phyloP scores from a whole-genome alignment of 1,140 invertebrate species.

The Heliconius nattereri region DNA sequence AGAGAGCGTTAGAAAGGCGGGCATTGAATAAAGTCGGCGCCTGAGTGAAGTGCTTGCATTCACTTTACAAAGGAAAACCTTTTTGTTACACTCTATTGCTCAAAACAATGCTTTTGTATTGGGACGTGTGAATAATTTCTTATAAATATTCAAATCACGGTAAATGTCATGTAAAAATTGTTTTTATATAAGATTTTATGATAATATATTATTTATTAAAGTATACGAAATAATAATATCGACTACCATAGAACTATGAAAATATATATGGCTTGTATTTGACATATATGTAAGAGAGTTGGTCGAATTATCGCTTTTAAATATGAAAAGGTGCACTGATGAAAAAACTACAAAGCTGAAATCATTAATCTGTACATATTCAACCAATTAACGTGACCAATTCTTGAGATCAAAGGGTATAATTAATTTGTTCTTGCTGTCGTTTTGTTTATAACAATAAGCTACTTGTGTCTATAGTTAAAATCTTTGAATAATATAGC shows the following conservation, averaged over 20 bases:
- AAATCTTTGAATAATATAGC: too few relatives aligned
- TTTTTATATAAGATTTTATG: not conserved
- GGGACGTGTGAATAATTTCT: conserved; percentile 3
- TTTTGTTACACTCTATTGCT: conserved; percentile 20
- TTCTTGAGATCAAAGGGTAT: not conserved
- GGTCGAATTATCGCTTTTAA: too few relatives aligned
- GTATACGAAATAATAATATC: not conserved
- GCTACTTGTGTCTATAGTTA: not conserved
- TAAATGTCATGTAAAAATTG: not conserved
- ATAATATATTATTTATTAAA: not conserved
- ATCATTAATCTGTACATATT: not conserved
- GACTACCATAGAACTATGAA: not conserved
- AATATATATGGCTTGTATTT: not conserved
- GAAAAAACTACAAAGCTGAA: not conserved
- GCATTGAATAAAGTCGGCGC: conserved; percentile 19
- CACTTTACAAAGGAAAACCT: conserved; percentile 25
- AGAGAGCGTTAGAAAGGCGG: conserved; percentile 16
- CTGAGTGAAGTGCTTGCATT: conserved; percentile 21
- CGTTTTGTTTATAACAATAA: not conserved
- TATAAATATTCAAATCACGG: conserved; percentile 7
- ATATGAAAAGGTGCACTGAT: too few relatives aligned
- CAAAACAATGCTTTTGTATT: conserved; percentile 25
- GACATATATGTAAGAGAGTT: too few relatives aligned
- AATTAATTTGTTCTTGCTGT: not conserved
- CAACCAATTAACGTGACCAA: not conserved